Evolutionary conservation across 2,888 invertebrate species (phyloP), one percentile per base, ranked within the genome.

Genomic region (Tenthredo distinguenda): DNA sequence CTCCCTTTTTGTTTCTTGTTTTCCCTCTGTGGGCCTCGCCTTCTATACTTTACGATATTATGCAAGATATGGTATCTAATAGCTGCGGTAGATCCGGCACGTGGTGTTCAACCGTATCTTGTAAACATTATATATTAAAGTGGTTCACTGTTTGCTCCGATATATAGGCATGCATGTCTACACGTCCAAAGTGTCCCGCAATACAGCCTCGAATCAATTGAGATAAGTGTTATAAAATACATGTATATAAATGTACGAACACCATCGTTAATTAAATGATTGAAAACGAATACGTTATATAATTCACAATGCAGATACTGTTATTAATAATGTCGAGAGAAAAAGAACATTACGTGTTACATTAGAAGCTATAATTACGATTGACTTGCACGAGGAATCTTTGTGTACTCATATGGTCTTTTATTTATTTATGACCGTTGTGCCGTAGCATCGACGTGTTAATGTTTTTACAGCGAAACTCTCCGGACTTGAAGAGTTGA

Each of bases 81-180:
- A 50, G 34, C 47, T 37, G 50, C 31, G 71, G 37, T 18, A 43
- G 12, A 31, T n/a, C 40, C 9, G 50, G 18, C 72, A 72, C 40
- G 50, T 77, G 50, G 47, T 50, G 31, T 18, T 50, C 26, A 4
- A 43, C 50, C 55, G 50, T 77, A 77, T 77, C 55, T 77, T 15
- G 77, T 77, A 77, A 77, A 77, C 77, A 77, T 31, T 43, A 74
- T 77, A 77, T 55, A 77, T 77, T 55, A 77, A 55, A 77, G 77
- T 77, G 50, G 77, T 77, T 77, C 31, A 9, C 34, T 31, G 47
- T 77, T 55, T 77, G 50, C 31, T 55, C 34, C 55, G 18, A 0
- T 77, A 50, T 31, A 18, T 31, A n/a, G 15, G 50, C 31, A 31
- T 43, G 6, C 34, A 15, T 18, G 71, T 40, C 3, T 34, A 26